Evolutionary conservation across 2,888 invertebrate genomes (phyloP), one percentile per base, ranked within the genome.

Genomic region (Tachina fera): DNA sequence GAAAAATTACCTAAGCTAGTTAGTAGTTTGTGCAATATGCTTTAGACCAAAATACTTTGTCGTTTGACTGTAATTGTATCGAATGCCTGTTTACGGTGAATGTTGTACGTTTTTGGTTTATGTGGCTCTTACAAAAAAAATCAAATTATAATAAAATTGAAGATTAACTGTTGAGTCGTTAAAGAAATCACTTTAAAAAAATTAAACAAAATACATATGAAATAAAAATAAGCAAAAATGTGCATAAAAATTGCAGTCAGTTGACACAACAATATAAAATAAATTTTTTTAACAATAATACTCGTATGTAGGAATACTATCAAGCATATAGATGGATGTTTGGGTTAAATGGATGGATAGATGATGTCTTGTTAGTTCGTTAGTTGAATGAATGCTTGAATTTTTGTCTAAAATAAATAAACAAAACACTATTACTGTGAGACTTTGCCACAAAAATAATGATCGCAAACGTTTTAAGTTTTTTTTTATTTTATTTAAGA

Each of bases 91-190:
- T 82, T 86, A 72, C 16, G 58, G 61, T 43, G 61, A 79, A 61
- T 58, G 61, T 60, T 9, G 39, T 6, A 31, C 9, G 39, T 22
- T 76, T 71, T 80, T 60, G 16, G 19, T 80, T 79, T 79, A 68
- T 83, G 78, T 86, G 78, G 84, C 85, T 84, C 87, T 87, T 6
- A 31, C 0, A 31, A 88, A 87, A 87, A 85, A 87, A 72, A 79
- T 88, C 83, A 87, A 88, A 88, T 88, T 88, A 88, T 86, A 88
- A 88, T 88, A 88, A 88, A 88, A 87, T 87, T 88, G 87, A 87
- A 85, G 87, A 88, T 88, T 88, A 88, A 88, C 87, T 87, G 88
- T 87, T 87, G 87, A 85, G 87, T 88, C 86, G 84, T 88, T 88
- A 88, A 67, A 83, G 85, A 70, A 86, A 86, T 86, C 85, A 82